These are phyloP conservation scores for Drosophila prolongata DNA, from an alignment of 2,888 invertebrate species.

Conservation along the genomic window DNA sequence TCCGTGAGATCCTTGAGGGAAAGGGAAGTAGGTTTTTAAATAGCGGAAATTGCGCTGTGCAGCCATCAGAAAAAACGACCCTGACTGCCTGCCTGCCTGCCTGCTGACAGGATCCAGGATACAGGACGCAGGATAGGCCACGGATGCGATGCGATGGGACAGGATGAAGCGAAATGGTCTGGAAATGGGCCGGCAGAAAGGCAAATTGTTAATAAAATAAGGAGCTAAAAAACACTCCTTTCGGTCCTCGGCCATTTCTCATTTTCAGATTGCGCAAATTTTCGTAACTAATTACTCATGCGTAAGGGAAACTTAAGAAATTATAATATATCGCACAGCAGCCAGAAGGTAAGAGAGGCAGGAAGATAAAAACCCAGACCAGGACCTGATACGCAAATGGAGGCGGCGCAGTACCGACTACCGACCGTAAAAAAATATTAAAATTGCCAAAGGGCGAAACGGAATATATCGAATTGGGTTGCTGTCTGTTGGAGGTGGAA, in stretches of 20 bases:
- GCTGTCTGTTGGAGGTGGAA: neutral
- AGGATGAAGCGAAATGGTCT: constrained; percentile 21
- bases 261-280: constrained; percentile 23
- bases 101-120: constrained; percentile 7
- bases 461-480: constrained; percentile 34
- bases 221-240: constrained; percentile 21
- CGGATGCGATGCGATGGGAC: constrained; percentile 18
- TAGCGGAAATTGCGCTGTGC: constrained; percentile 78
- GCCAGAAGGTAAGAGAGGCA: constrained; percentile 5
- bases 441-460: constrained; percentile 40
- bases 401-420: neutral
- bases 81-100: constrained; percentile 38
- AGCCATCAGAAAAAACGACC: constrained; percentile 73
- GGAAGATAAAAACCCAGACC: neutral
- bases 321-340: constrained; percentile 10
- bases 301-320: constrained; percentile 73
- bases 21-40: constrained; percentile 75
- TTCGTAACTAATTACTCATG: constrained; percentile 70
- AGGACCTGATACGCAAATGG: constrained; percentile 2
- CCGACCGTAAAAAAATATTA: constrained; percentile 22
- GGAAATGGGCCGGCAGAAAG: constrained; percentile 22
- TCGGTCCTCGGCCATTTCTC: constrained; percentile 2
- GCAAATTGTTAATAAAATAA: constrained; percentile 73
- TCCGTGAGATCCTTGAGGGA: constrained; percentile 16
- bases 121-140: constrained; percentile 31